phyloP scores from a whole-genome alignment of 2,797 vertebrate species.

The Poeciliopsis presidionis region DNA sequence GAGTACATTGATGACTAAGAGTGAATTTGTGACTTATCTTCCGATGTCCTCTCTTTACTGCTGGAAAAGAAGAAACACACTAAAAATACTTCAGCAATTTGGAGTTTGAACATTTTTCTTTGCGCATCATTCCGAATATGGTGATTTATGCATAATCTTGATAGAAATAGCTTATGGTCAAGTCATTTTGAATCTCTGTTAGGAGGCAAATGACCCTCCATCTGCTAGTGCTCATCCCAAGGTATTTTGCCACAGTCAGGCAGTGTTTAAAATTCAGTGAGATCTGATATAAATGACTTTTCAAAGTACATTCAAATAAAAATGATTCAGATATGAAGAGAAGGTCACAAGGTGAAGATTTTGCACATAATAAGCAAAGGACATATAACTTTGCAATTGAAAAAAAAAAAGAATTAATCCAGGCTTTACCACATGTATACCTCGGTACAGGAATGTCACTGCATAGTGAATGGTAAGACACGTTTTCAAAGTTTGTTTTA shows the following conservation, averaged over 20 bases:
- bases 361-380: background rate
- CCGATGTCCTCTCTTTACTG: background rate
- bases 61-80: background rate
- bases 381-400: background rate
- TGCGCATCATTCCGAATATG: conserved; percentile 8
- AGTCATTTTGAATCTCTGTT: conserved; percentile 8
- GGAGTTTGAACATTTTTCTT: conserved; percentile 3
- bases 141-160: conserved; percentile 6
- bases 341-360: conserved; percentile 2
- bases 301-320: conserved; percentile 5
- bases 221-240: conserved; percentile 11
- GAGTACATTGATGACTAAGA: background rate
- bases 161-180: background rate
- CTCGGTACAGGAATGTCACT: background rate
- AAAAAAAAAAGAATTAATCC: background rate
- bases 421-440: background rate
- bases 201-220: conserved; percentile 17
- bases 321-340: conserved; percentile 7
- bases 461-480: background rate
- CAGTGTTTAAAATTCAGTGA: conserved; percentile 14
- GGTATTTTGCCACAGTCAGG: background rate
- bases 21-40: background rate
- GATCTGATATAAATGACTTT: conserved; percentile 20
- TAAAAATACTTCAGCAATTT: background rate
- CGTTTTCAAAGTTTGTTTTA: background rate